These are phyloP conservation scores for Stenodema calcarata DNA, from an alignment of 2,888 invertebrate species.

Conservation along the genomic window DNA sequence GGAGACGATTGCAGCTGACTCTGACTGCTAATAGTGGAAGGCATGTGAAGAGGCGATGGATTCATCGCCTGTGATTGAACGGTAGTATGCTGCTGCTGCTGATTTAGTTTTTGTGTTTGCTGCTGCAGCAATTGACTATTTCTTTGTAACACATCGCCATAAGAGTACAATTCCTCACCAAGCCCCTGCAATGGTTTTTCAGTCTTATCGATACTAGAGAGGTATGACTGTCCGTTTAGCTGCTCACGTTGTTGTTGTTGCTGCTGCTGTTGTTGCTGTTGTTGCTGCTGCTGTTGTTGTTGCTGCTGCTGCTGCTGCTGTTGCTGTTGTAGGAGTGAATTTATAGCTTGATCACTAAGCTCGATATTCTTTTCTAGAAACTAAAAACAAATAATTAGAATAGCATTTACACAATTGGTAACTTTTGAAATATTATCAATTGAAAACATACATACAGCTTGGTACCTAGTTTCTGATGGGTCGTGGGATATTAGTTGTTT, in stretches of 20 bases:
- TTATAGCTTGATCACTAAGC: constrained; percentile 53
- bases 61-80: background rate
- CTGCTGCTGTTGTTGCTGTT: constrained; percentile 62
- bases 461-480: constrained; percentile 49
- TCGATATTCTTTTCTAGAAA: constrained; percentile 56
- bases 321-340: constrained; percentile 55
- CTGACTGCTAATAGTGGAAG: constrained; percentile 28
- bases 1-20: constrained; percentile 15
- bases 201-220: constrained; percentile 37
- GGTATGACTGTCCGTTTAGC: constrained; percentile 36
- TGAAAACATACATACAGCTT: constrained; percentile 50
- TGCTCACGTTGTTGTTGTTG: constrained; percentile 54
- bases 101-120: constrained; percentile 56
- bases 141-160: constrained; percentile 55
- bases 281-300: constrained; percentile 56
- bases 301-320: constrained; percentile 62
- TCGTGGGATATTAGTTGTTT: constrained; percentile 40
- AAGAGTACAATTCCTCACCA: constrained; percentile 51
- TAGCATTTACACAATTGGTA: background rate
- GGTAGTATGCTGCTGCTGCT: constrained; percentile 53
- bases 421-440: constrained; percentile 5
- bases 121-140: constrained; percentile 61
- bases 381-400: constrained; percentile 49
- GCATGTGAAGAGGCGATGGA: constrained; percentile 16
- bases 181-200: constrained; percentile 39